Evolutionary conservation across 2,113 vertebrate species (phyloP), one percentile per base, ranked within the genome.

Genomic region (Elaphurus davidianus): DNA sequence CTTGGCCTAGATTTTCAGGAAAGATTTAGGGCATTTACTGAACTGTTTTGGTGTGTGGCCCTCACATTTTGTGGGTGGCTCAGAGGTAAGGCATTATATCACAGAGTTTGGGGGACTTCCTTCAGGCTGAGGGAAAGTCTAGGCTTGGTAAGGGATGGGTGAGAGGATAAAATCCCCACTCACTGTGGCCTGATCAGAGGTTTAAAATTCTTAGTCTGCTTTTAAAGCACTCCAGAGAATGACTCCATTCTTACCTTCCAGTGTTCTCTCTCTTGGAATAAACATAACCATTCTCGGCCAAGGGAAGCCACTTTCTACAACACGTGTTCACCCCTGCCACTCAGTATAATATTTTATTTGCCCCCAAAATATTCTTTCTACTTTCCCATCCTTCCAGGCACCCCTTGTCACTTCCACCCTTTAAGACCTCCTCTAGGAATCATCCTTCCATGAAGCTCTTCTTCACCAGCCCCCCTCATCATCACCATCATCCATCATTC

Each of bases 391-490:
- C 43, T 76, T 81, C 17, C 40, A 8, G 50, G 62, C 40, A 19
- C 13, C 10, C 13, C 23, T 47, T 54, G 28, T 5, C 19, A n/a
- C 16, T 33, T 40, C 76, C 59, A 17, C 11, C 33, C 8, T 36
- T 81, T 7, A 11, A 87, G 82, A 2, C 27, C 78, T 94, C 43
- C 19, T 87, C 17, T 30, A 91, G 59, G 55, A 76, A 67, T 25
- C 45, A 16, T 1, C 8, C 43, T 57, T 82, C 28, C 6, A 0
- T 2, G 17, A 43, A 71, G 5, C 19, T 78, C 36, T 28, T 27
- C n/a, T 52, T 74, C 59, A 1, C 21, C 15, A 3, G 5, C 5
- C 1, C 67, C 10, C 1, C 2, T 13, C 52, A 21, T 36, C 57
- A 84, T 40, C 54, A 30, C 21, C 1, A 7, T 36, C 62, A 25